A percentile compares a stretch with the other conserved stretches of the same genome.
Conservation (phyloP, 2,888 invertebrate species). For the Ditula angustiorana region DNA sequence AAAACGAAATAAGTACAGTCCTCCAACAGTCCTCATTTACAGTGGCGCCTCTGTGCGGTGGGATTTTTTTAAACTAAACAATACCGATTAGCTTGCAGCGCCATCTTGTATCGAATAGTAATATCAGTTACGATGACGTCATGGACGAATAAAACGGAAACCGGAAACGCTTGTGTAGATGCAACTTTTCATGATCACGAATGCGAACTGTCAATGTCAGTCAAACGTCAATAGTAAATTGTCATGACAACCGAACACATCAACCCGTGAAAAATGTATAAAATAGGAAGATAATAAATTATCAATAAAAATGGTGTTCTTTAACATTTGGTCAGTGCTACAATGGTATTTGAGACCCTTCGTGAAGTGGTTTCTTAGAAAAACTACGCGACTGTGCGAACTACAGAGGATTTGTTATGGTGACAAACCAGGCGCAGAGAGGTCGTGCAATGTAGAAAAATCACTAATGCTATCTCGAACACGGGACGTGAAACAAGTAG, state of each 20-base stretch:
- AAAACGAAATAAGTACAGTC: too few species aligned
- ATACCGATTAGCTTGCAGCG: background rate
- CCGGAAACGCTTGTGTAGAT: background rate
- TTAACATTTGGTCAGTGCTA: conserved; percentile 73
- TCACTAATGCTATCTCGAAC: conserved; percentile 90
- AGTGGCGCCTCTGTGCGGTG: background rate
- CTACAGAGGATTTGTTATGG: conserved; percentile 97
- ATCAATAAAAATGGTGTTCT: conserved; percentile 65
- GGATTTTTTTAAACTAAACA: background rate
- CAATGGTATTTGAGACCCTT: conserved; percentile 92
- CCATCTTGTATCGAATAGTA: background rate
- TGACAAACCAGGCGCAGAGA: conserved; percentile 88
- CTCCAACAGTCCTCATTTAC: too few species aligned
- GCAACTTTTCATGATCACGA: background rate
- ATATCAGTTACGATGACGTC: background rate
- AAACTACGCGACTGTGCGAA: conserved; percentile 95
- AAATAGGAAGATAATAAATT: conserved; percentile 37
- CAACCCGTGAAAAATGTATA: conserved; percentile 36
- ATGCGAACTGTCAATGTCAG: conserved; percentile 16
- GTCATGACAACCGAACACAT: conserved; percentile 56
- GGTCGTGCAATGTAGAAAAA: conserved; percentile 91
- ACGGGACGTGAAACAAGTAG: conserved; percentile 87
- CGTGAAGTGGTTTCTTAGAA: conserved; percentile 95
- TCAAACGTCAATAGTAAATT: conserved; percentile 11
- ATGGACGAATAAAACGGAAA: background rate